Evolutionary conservation across 2,888 invertebrate genomes (phyloP), one percentile per base, ranked within the genome.

Genomic region (Arenicola marina): DNA sequence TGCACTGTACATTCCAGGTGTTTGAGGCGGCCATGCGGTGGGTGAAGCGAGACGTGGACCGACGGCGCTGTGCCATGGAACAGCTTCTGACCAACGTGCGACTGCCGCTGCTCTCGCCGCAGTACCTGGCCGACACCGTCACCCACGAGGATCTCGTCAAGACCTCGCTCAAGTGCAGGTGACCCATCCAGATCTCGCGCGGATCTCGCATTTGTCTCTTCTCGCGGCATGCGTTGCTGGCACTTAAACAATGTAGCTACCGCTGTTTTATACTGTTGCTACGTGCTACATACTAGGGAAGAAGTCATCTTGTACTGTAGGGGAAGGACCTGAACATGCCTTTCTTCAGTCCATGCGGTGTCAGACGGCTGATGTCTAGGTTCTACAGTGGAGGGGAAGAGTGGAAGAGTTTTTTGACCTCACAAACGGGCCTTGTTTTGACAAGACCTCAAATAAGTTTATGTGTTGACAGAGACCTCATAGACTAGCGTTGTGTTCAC

Each of bases 11-110:
- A 28, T 24, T 62, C 11, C 56, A 88, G 84, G 91, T 93, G 34
- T 93, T 92, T 84, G 91, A 92, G 80, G 91, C 92, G 1, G 89
- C 90, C 45, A 88, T 93, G 87, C 84, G 88, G 51, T 94, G 93
- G 94, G 87, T 88, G 4, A 91, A 91, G 77, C 90, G 91, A 76
- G 88, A 89, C 48, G 82, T 85, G 38, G 87, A 87, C 1, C 81
- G 83, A 24, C 85, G 92, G 56, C 84, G 87, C 34, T 81, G 85
- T 4, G 80, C 87, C 72, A 84, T 92, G 63, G 89, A 92, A 0
- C 88, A 89, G 75, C 85, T 94, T 26, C 84, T 94, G 67, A 86
- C 90, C 4, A 86, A 89, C 71, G 91, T 93, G 0, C 87, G 93
- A 33, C 85, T 94, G 76, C 93, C 93, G 0, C 84, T 93, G 46